Evolutionary conservation across 1,140 invertebrate genomes (phyloP).

Genomic region (Tetramorium simillimum): DNA sequence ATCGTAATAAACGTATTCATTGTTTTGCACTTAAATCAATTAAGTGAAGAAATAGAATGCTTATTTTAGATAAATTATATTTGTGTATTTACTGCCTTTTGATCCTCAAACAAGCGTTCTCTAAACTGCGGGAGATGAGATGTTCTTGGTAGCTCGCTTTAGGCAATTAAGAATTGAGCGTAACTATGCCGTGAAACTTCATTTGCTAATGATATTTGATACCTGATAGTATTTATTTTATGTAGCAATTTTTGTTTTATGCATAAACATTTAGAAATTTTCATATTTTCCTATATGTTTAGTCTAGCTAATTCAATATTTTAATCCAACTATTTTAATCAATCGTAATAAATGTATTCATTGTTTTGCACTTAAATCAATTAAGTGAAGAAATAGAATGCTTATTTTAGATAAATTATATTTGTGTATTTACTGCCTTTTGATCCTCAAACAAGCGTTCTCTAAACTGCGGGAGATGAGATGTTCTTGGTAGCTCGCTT

Average conservation of each 20-base stretch:
- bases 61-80: neutral
- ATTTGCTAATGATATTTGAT: conserved; percentile 45
- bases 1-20: neutral
- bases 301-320: neutral
- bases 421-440: neutral
- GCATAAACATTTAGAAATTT: neutral
- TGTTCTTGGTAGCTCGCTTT: neutral
- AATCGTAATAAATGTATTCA: neutral
- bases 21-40: neutral
- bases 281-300: neutral
- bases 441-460: neutral
- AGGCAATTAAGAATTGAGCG: conserved; percentile 35
- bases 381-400: neutral
- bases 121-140: neutral
- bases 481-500: neutral
- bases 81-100: neutral
- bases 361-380: neutral
- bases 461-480: neutral
- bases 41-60: neutral
- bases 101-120: neutral
- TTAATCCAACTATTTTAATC: neutral
- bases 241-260: neutral
- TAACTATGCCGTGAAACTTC: neutral
- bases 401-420: neutral
- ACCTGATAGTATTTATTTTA: no score